A percentile compares a stretch with the other conserved stretches of the same genome.
These are phyloP conservation scores for Neodon shergylaensis DNA, from an alignment of 2,113 vertebrate genomes.

Conservation along the genomic window DNA sequence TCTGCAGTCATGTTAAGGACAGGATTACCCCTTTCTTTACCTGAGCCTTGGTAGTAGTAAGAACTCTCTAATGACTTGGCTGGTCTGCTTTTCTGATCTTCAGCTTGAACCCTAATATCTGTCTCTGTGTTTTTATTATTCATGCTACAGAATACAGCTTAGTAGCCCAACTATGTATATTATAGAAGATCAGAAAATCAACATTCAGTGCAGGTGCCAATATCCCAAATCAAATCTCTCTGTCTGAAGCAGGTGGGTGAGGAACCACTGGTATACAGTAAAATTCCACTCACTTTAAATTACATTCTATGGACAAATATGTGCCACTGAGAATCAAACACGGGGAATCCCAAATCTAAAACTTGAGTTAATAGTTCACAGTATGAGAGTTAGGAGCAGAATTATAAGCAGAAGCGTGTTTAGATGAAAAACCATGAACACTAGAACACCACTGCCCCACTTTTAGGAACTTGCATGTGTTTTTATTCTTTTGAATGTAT, in stretches of 20 bases:
- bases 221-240: background rate
- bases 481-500: constrained; percentile 36
- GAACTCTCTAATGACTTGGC: no score
- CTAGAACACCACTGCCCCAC: background rate
- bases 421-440: background rate
- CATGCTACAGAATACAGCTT: background rate
- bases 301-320: background rate
- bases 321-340: background rate
- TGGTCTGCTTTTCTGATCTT: no score
- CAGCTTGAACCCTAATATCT: no score
- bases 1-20: no score
- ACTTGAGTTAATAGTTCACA: background rate
- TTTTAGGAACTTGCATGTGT: constrained; percentile 17
- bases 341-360: background rate
- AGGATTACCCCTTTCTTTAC: no score
- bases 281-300: background rate
- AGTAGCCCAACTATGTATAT: background rate
- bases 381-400: background rate
- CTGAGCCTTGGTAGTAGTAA: no score
- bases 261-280: background rate
- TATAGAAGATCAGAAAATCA: background rate
- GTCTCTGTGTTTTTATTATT: no score
- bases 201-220: background rate
- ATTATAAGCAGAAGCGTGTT: background rate
- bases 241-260: background rate